These are phyloP conservation scores for Actinopyga echinites DNA, from an alignment of 53 echinoderm and acorn worm species.

Conservation along the genomic window DNA sequence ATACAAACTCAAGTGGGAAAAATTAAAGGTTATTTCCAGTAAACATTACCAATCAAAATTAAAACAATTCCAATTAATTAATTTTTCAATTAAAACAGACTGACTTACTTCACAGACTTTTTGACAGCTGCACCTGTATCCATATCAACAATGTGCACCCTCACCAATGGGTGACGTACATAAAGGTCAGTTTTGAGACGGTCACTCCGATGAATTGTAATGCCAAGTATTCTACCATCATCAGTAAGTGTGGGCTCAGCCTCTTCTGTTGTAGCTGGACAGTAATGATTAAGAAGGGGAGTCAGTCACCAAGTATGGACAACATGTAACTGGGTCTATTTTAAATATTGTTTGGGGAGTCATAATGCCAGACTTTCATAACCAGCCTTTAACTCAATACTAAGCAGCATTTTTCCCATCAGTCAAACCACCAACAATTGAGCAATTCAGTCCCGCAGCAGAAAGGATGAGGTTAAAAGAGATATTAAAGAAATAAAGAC, in stretches of 20 bases:
- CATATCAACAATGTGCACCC: constrained; percentile 86
- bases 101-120: constrained; percentile 73
- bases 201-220: constrained; percentile 88
- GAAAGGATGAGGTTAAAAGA: neutral
- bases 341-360: too few relatives aligned
- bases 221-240: constrained; percentile 83
- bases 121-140: constrained; percentile 87
- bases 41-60: too few relatives aligned
- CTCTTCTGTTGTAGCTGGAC: neutral
- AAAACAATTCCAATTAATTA: too few relatives aligned
- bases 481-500: too few relatives aligned
- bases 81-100: neutral
- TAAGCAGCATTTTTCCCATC: too few relatives aligned
- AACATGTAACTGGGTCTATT: too few relatives aligned
- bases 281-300: neutral
- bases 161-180: constrained; percentile 91
- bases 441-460: neutral
- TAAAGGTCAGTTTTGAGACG: constrained; percentile 92
- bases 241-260: constrained; percentile 21
- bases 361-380: too few relatives aligned
- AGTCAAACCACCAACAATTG: neutral
- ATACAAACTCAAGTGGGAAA: neutral
- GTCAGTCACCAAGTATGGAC: neutral
- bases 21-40: too few relatives aligned
- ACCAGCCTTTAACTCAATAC: neutral